These are phyloP conservation scores for Ophiothrix spiculata DNA, from an alignment of 35 echinoderm and acorn worm species.

Conservation along the genomic window DNA sequence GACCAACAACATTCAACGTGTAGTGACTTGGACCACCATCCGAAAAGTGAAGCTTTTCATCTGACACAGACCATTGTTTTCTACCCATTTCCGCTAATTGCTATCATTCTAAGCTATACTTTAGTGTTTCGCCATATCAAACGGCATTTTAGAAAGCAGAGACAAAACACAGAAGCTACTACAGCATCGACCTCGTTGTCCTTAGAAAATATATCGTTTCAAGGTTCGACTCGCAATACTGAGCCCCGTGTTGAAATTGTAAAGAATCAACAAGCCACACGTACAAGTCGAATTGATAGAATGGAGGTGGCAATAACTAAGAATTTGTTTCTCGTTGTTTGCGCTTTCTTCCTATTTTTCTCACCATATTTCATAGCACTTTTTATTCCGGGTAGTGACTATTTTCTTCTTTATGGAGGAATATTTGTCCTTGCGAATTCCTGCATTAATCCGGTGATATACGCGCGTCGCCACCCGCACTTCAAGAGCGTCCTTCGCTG, in stretches of 20 bases:
- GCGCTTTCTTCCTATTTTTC: slow-evolving; percentile 35
- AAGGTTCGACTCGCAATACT: too few relatives aligned
- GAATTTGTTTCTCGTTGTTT: slow-evolving; percentile 60
- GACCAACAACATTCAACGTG: too few relatives aligned
- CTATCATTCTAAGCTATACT: slow-evolving; percentile 30
- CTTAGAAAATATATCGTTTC: too few relatives aligned
- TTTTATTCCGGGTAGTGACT: not conserved
- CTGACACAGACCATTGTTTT: not conserved
- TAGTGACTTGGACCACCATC: too few relatives aligned
- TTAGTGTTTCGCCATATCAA: slow-evolving; percentile 14
- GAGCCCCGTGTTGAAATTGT: too few relatives aligned
- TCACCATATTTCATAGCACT: slow-evolving; percentile 43
- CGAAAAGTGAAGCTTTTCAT: not conserved
- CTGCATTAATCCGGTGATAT: slow-evolving; percentile 16
- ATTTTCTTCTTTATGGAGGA: not conserved
- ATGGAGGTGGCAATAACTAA: slow-evolving; percentile 55
- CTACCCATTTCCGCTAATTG: slow-evolving; percentile 38
- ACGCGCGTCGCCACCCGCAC: slow-evolving; percentile 21
- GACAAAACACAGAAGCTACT: too few relatives aligned
- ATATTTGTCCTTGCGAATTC: not conserved
- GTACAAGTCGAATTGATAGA: slow-evolving; percentile 31
- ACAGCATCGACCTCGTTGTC: too few relatives aligned
- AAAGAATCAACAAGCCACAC: too few relatives aligned
- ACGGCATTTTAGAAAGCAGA: slow-evolving; percentile 24
- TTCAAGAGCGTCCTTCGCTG: slow-evolving; percentile 9